A percentile compares a stretch with the other conserved stretches of the same genome.
Evolutionary conservation across 2,113 vertebrate species (phyloP).

Genomic region (Pan paniscus): DNA sequence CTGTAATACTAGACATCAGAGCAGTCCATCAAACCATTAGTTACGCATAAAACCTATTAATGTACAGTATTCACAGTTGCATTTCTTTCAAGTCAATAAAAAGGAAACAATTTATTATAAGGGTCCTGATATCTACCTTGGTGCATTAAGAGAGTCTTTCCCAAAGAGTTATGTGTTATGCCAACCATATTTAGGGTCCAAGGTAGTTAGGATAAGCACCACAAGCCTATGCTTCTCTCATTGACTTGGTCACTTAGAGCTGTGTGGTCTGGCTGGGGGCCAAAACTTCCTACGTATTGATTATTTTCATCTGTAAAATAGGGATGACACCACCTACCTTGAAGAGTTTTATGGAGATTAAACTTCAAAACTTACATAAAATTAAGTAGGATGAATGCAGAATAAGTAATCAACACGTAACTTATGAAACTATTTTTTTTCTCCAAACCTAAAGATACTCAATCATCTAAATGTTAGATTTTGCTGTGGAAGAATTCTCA

Average conservation of each 20-base stretch:
- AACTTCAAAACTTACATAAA: neutral
- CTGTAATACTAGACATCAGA: conserved; percentile 80
- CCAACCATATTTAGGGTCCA: conserved; percentile 63
- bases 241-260: neutral
- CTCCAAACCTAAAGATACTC: neutral
- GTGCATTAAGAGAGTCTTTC: conserved; percentile 77
- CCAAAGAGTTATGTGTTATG: conserved; percentile 64
- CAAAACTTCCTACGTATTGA: neutral
- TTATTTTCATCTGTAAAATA: neutral
- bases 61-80: conserved; percentile 77
- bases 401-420: neutral
- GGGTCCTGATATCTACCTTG: conserved; percentile 73
- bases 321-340: neutral
- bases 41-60: conserved; percentile 84
- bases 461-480: neutral
- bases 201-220: neutral
- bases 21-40: conserved; percentile 84
- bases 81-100: conserved; percentile 87
- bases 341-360: neutral
- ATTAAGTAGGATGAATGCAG: neutral
- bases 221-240: neutral
- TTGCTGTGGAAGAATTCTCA: neutral
- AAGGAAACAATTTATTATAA: conserved; percentile 84
- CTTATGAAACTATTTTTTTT: neutral
- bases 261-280: neutral